These are phyloP conservation scores for Leuciscus idus DNA, from an alignment of 2,113 vertebrate species.

Conservation along the genomic window DNA sequence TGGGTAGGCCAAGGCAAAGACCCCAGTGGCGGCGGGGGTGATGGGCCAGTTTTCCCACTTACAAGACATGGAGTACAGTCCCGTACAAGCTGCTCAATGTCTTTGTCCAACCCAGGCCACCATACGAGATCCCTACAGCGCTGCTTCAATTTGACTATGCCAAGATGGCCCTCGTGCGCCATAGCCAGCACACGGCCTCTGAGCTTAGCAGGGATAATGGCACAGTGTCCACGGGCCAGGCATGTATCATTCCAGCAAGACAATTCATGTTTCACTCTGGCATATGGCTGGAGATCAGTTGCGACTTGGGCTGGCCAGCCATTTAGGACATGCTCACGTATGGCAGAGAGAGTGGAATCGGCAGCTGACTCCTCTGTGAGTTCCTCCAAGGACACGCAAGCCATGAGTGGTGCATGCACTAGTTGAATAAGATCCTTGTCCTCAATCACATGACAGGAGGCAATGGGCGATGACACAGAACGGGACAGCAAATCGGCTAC, in stretches of 20 bases:
- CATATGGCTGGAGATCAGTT: neutral
- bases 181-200: neutral
- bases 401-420: too few relatives aligned
- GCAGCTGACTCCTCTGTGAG: too few relatives aligned
- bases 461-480: too few relatives aligned
- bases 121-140: slow-evolving; percentile 12
- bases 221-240: slow-evolving; percentile 9
- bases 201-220: slow-evolving; percentile 11
- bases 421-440: too few relatives aligned
- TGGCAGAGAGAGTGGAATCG: too few relatives aligned
- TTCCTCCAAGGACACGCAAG: too few relatives aligned
- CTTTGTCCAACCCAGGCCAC: slow-evolving; percentile 17
- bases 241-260: slow-evolving; percentile 41
- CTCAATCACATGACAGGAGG: too few relatives aligned
- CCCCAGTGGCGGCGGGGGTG: too few relatives aligned
- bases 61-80: too few relatives aligned
- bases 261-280: slow-evolving; percentile 20
- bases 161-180: slow-evolving; percentile 34
- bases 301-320: neutral
- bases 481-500: too few relatives aligned
- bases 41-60: too few relatives aligned
- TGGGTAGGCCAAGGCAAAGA: too few relatives aligned
- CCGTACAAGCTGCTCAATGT: neutral
- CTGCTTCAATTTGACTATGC: neutral
- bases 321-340: neutral